Base-by-base conservation (phyloP, 2,113 vertebrate genomes). In the Todiramphus saurophagus region DNA sequence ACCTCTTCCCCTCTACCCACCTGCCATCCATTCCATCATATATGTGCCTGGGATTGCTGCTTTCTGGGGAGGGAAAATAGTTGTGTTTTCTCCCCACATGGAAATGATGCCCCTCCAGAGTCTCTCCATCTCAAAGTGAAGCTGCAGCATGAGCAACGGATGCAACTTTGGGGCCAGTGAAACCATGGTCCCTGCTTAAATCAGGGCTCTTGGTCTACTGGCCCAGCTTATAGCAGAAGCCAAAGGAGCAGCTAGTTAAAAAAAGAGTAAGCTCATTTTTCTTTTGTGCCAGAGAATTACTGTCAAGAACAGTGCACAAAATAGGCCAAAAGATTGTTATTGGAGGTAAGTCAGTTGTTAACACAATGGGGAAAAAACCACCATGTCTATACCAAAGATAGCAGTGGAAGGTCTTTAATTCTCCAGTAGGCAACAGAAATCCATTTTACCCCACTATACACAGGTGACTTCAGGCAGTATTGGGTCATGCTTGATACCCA, bases 1-100 rank as follows among this genome's bases (percentile, higher is more conserved):
- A 97, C 97, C 97, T 97, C 96, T 96, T 87, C 70, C 88, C 91
- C 75, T 85, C 53, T 43, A 21, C 85, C 93, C 53, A 82, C 76
- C 56, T 82, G 80, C 87, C 74, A 79, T 85, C 73, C 89, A 69
- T 97, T 93, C 79, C 88, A 66, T 95, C 92, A 67, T 78, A 10
- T 79, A 21, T 66, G 53, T 83, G 35, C 33, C 39, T 88, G 63
- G 51, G n/a, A 11, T 70, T 83, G 80, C 69, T 68, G 69, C 60
- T n/a, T 87, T 82, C 64, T 53, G 39, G 64, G 73, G 41, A 81
- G 69, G 64, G 76, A 94, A 93, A 31, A 63, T 68, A 17, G 10
- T 0, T 48, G 16, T 87, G 62, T 97, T 96, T 97, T 92, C 60
- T 97, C 82, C 93, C 79, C 95, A 87, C 28, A 39, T 95, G 94